Conservation (phyloP, 2,113 vertebrate genomes). For the Tychaedon coryphoeus region DNA sequence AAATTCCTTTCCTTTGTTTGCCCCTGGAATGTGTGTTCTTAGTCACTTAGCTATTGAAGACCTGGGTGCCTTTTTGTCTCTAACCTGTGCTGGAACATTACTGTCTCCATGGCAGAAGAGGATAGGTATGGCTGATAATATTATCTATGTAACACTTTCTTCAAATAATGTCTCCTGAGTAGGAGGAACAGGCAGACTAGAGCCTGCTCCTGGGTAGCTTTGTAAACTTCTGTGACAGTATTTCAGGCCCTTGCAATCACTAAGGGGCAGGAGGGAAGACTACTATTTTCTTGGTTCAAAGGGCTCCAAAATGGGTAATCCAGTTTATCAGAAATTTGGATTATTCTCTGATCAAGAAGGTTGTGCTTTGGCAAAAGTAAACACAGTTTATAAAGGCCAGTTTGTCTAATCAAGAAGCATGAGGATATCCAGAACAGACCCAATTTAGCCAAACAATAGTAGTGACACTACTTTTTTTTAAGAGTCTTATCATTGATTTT, state of each 20-base stretch:
- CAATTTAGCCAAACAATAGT: not conserved
- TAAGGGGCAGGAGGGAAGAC: not conserved
- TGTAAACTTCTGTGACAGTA: not conserved
- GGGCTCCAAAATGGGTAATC: not conserved
- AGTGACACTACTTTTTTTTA: not conserved
- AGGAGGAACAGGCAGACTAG: not conserved
- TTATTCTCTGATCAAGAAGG: not conserved
- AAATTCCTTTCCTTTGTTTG: slow-evolving; percentile 25
- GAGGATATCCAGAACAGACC: not conserved
- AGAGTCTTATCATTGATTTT: not conserved
- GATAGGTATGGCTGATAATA: slow-evolving; percentile 8
- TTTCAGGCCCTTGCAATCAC: not conserved
- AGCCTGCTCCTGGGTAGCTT: not conserved
- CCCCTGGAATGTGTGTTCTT: not conserved
- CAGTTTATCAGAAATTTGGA: slow-evolving; percentile 39
- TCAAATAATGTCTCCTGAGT: not conserved
- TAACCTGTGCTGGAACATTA: not conserved
- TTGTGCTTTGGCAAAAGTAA: not conserved
- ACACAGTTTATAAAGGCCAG: not conserved
- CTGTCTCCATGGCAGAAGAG: not conserved
- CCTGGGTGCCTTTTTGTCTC: slow-evolving; percentile 15
- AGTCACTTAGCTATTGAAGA: not conserved
- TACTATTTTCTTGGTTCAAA: slow-evolving; percentile 35
- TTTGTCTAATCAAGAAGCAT: not conserved
- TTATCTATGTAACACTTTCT: not conserved